Percentiles rank a stretch among this genome's conserved stretches.
Evolutionary conservation across 2,888 invertebrate genomes (phyloP).

Genomic region (Mesoligia furuncula): DNA sequence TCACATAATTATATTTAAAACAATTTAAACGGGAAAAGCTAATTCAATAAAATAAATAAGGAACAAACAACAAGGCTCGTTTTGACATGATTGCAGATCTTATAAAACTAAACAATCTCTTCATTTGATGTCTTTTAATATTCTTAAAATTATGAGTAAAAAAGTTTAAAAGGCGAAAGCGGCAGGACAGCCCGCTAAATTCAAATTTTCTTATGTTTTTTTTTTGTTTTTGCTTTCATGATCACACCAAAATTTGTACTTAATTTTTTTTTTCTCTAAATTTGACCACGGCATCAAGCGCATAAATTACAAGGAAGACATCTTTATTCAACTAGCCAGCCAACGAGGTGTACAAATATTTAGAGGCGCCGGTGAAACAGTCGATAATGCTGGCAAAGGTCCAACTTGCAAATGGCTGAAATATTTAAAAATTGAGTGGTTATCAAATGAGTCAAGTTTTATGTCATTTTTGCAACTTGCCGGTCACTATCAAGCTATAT

Average conservation of each 20-base stretch:
- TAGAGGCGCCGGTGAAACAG: neutral
- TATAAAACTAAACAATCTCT: constrained; percentile 29
- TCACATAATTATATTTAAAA: constrained; percentile 23
- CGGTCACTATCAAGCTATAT: neutral
- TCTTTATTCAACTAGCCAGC: neutral
- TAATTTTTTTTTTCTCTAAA: neutral
- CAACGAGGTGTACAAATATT: neutral
- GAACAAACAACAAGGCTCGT: constrained; percentile 35
- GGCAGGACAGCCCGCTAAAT: neutral
- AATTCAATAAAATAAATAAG: constrained; percentile 42
- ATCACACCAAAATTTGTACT: no score
- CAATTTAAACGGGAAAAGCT: constrained; percentile 35
- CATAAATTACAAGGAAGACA: neutral
- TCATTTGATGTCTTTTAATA: constrained; percentile 46
- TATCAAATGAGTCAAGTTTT: no score
- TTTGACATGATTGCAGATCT: constrained; percentile 53
- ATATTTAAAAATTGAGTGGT: no score
- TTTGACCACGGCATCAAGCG: neutral
- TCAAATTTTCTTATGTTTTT: neutral
- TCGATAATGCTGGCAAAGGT: neutral
- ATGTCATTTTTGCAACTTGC: neutral
- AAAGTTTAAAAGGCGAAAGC: neutral
- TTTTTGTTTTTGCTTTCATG: neutral
- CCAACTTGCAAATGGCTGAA: neutral
- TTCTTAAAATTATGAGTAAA: constrained; percentile 45